Evolutionary conservation across 2,797 vertebrate species (phyloP).

Genomic region (Xiphophorus birchmanni): DNA sequence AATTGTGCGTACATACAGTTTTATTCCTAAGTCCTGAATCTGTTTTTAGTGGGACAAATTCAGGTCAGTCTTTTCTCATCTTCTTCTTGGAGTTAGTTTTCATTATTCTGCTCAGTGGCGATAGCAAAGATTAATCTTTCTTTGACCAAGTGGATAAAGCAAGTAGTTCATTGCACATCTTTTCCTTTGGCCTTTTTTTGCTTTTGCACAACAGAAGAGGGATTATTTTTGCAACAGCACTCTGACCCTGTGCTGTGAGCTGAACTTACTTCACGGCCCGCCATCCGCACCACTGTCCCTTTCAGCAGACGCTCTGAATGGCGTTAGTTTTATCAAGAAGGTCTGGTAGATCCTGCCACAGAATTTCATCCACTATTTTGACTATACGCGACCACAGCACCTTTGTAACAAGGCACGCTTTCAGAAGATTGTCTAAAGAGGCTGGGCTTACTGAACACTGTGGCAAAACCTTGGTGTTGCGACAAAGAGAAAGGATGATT

Average conservation of each 20-base stretch:
- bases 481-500: background rate
- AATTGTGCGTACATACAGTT: background rate
- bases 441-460: background rate
- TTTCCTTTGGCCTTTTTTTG: slow-evolving; percentile 18
- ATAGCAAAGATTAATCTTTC: slow-evolving; percentile 61
- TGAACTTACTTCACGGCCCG: slow-evolving; percentile 24
- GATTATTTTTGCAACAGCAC: slow-evolving; percentile 55
- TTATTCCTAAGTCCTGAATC: slow-evolving; percentile 14
- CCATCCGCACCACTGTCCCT: background rate
- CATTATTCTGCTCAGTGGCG: slow-evolving; percentile 38
- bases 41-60: slow-evolving; percentile 31
- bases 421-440: background rate
- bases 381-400: background rate
- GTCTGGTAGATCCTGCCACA: background rate
- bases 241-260: slow-evolving; percentile 45
- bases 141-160: slow-evolving; percentile 61
- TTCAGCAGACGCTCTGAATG: background rate
- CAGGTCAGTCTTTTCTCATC: slow-evolving; percentile 49
- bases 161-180: slow-evolving; percentile 32
- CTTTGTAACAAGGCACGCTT: background rate
- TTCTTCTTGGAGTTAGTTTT: slow-evolving; percentile 34
- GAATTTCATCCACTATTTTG: background rate
- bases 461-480: background rate
- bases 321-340: background rate
- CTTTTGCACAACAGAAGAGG: slow-evolving; percentile 42